These are phyloP conservation scores for Lathamus discolor DNA, from an alignment of 2,113 vertebrate species.

Conservation along the genomic window DNA sequence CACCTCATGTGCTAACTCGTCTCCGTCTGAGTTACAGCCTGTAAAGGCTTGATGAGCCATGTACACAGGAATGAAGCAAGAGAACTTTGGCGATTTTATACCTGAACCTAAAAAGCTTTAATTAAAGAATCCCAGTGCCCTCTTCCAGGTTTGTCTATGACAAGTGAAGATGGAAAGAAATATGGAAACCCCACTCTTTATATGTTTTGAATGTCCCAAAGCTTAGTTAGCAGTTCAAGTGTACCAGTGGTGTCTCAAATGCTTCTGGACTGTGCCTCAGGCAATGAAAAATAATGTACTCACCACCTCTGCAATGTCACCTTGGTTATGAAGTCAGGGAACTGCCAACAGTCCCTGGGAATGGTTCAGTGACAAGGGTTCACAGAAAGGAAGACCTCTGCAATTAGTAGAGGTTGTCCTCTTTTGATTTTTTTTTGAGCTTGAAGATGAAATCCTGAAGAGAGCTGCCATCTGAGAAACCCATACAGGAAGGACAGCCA, in stretches of 20 bases:
- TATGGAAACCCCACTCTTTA: neutral
- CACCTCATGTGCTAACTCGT: neutral
- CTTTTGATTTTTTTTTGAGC: slow-evolving; percentile 7
- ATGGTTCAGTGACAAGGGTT: neutral
- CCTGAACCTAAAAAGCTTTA: neutral
- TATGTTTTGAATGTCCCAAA: neutral
- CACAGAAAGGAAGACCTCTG: neutral
- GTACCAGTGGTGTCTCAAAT: neutral
- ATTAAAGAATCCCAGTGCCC: neutral
- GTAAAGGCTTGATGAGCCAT: neutral
- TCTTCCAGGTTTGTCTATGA: neutral
- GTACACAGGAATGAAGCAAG: neutral
- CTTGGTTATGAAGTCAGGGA: neutral
- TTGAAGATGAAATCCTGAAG: neutral
- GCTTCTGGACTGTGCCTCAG: neutral
- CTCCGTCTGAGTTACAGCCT: neutral
- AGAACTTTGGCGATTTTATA: neutral
- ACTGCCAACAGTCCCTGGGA: neutral
- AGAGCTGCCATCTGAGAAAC: neutral
- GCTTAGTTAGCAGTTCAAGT: neutral
- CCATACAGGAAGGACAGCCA: neutral
- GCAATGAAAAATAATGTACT: neutral
- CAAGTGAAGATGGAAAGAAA: neutral
- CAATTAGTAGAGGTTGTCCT: slow-evolving; percentile 1
- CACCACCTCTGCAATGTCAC: neutral